Evolutionary conservation across 1,140 invertebrate genomes (phyloP).

Genomic region (Drosophila grimshawi): DNA sequence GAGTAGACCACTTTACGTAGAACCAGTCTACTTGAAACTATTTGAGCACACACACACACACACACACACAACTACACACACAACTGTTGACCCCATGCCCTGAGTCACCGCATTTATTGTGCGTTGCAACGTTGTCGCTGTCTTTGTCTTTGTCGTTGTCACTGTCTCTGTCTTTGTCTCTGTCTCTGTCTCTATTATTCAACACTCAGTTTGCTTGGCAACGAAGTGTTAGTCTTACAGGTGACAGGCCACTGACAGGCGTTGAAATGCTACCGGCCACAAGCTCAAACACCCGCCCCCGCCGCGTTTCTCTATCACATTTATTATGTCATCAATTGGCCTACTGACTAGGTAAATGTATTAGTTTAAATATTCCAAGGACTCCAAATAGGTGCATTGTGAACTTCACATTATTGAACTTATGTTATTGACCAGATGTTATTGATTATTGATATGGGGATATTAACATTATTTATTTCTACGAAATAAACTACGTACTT

Average conservation of each 20-base stretch:
- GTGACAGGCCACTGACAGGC: constrained; percentile 65
- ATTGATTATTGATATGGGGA: neutral
- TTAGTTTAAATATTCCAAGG: neutral
- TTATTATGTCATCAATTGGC: constrained; percentile 21
- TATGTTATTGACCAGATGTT: neutral
- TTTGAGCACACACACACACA: neutral
- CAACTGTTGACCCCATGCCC: constrained; percentile 1
- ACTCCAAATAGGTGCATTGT: neutral
- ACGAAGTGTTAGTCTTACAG: constrained; percentile 38
- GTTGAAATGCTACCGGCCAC: constrained; percentile 31
- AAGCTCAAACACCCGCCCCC: constrained; percentile 6
- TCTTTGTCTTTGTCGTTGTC: neutral
- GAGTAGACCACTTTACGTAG: neutral
- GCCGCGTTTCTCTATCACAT: neutral
- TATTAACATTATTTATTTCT: neutral
- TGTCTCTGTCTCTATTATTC: constrained; percentile 46
- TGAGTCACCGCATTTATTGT: neutral
- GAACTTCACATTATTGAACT: neutral
- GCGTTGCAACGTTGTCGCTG: neutral
- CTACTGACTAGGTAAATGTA: neutral
- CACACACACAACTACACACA: neutral
- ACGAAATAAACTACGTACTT: no score
- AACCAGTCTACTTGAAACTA: neutral
- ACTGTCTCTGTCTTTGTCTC: constrained; percentile 7
- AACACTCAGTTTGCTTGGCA: constrained; percentile 59